Conservation (phyloP, 2,797 vertebrate genomes). For the Triplophysa bombifrons region DNA sequence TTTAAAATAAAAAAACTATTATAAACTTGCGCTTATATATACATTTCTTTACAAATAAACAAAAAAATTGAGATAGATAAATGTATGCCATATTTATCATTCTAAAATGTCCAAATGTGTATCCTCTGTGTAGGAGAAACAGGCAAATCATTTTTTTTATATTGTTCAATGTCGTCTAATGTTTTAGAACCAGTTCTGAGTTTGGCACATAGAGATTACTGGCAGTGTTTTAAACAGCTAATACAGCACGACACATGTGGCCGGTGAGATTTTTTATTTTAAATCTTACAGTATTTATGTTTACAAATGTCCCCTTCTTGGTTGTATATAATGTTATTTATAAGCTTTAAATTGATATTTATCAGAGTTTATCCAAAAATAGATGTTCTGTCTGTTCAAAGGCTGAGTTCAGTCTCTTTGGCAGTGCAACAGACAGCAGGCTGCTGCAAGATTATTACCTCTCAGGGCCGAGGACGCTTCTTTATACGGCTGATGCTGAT, state of each 20-base stretch:
- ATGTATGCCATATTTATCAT: no score
- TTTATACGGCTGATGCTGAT: constrained; percentile 80
- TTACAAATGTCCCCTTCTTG: neutral
- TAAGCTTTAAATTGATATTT: neutral
- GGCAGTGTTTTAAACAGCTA: constrained; percentile 84
- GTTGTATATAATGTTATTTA: neutral
- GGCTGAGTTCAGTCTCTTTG: constrained; percentile 73
- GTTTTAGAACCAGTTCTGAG: constrained; percentile 79
- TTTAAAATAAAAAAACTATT: no score
- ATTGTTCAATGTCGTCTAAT: neutral
- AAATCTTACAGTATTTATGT: neutral
- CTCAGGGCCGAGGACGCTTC: constrained; percentile 81
- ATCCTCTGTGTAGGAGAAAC: no score
- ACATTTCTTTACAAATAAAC: no score
- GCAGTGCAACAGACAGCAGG: constrained; percentile 71
- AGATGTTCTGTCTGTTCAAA: constrained; percentile 49
- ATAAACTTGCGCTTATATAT: no score
- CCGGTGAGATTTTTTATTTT: constrained; percentile 67
- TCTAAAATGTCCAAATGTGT: no score
- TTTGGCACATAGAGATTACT: constrained; percentile 82
- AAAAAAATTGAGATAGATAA: no score
- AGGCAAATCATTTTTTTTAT: neutral
- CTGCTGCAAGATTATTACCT: constrained; percentile 73
- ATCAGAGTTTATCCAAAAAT: neutral
- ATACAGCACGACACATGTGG: constrained; percentile 69